Evolutionary conservation across 1,140 invertebrate species (phyloP), one percentile per base, ranked within the genome.

Genomic region (Saccostrea glomerata): DNA sequence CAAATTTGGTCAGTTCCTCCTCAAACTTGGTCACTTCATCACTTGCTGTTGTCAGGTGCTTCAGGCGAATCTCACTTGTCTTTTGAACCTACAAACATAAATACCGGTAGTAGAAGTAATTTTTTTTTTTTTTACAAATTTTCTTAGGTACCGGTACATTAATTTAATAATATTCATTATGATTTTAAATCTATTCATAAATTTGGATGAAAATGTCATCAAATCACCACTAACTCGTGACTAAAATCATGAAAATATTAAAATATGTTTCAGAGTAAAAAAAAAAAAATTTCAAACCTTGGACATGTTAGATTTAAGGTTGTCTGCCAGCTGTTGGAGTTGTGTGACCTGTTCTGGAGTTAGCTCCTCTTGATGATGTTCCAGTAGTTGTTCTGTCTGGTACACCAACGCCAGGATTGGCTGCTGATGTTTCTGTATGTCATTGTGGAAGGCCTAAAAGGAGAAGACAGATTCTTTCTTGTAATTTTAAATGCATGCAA

Each of bases 361-460:
- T 0, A 99, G 95, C 23, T 98, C 97, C 92, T 98, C 98, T 83
- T 97, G 97, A 7, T 98, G 98, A 70, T 98, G 98, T 3, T 98
- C 96, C 2, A 98, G 97, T 12, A 99, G 96, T 93, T 98, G 98
- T 84, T 98, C 97, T 3, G 98, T 97, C 96, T 99, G 98, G 94
- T 99, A 98, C 83, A 98, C 96, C 90, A 98, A 98, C 23, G 97
- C 97, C 60, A 97, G 96, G 3, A 99, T 97, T 58, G 97, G 97
- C 56, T 98, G 97, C 91, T 97, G 97, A 94, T 99, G 98, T 73
- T 97, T 96, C 92, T 98, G 97, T 25, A 99, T 96, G 94, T 99
- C 98, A 93, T 98, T 98, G 94, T 98, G 98, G 87, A 99, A 97
- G 94, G 97, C 96, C 97, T 98, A 94, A 40, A 91, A 92, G 82